Percentiles rank a stretch among this genome's conserved stretches.
Conservation (phyloP, 2,113 vertebrate species). For the Oplegnathus fasciatus region DNA sequence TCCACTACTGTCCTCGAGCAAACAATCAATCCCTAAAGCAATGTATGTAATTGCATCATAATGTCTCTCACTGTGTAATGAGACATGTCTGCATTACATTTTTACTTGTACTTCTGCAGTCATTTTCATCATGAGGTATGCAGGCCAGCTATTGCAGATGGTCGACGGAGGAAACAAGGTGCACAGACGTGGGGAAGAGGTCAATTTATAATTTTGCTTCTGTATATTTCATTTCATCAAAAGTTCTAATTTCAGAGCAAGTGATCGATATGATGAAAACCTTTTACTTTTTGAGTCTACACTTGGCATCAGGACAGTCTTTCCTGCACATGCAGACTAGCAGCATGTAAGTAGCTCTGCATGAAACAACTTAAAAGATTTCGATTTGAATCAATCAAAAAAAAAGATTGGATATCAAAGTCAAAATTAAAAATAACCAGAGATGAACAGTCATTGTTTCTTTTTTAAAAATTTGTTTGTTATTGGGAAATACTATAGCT, state of each 20-base stretch:
- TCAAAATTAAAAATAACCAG: not conserved
- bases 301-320: not conserved
- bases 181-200: not conserved
- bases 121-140: not conserved
- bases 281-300: not conserved
- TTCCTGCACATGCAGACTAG: not conserved
- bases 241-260: not conserved
- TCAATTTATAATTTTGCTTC: not conserved
- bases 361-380: no score
- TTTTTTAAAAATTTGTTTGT: not conserved
- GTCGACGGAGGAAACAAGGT: not conserved
- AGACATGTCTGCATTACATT: conserved; percentile 15
- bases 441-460: not conserved
- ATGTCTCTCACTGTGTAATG: conserved; percentile 35
- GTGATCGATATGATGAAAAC: not conserved
- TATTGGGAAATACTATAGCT: not conserved
- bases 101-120: not conserved
- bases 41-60: conserved; percentile 16
- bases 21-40: conserved; percentile 34
- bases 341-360: no score
- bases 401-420: not conserved
- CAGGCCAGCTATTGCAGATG: not conserved
- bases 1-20: not conserved
- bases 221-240: not conserved
- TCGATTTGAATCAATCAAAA: not conserved